Evolutionary conservation across 2,113 vertebrate genomes (phyloP).

Genomic region (Oriolus oriolus): DNA sequence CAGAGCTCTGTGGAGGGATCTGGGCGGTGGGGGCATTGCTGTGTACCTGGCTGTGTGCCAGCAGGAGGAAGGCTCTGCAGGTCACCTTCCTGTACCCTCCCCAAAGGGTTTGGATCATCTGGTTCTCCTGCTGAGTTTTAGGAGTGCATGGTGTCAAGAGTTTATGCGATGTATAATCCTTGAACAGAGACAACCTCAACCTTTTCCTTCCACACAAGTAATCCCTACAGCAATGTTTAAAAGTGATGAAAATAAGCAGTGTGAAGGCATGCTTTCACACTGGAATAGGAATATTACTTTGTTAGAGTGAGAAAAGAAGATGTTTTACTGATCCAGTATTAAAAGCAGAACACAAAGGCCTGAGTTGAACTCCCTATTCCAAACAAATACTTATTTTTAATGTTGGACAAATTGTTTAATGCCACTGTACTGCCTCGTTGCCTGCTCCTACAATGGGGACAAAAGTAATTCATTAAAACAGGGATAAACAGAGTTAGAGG

Average conservation of each 20-base stretch:
- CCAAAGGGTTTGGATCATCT: fast-evolving
- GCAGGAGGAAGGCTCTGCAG: not conserved
- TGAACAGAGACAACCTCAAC: not conserved
- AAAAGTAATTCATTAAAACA: not conserved
- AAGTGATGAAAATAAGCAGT: not conserved
- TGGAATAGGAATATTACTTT: not conserved
- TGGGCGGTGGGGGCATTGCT: not conserved
- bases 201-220: not conserved
- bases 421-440: not conserved
- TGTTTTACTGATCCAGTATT: not conserved
- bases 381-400: not conserved
- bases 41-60: not conserved
- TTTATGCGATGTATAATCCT: not conserved
- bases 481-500: not conserved
- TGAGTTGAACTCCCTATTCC: not conserved
- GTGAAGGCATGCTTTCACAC: not conserved
- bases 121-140: not conserved
- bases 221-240: not conserved
- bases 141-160: not conserved
- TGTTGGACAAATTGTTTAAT: not conserved
- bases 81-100: not conserved
- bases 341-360: not conserved
- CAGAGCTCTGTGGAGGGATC: not conserved
- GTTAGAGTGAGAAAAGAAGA: not conserved
- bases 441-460: not conserved